Evolutionary conservation across 1,140 invertebrate genomes (phyloP).

Genomic region (Apis florea): DNA sequence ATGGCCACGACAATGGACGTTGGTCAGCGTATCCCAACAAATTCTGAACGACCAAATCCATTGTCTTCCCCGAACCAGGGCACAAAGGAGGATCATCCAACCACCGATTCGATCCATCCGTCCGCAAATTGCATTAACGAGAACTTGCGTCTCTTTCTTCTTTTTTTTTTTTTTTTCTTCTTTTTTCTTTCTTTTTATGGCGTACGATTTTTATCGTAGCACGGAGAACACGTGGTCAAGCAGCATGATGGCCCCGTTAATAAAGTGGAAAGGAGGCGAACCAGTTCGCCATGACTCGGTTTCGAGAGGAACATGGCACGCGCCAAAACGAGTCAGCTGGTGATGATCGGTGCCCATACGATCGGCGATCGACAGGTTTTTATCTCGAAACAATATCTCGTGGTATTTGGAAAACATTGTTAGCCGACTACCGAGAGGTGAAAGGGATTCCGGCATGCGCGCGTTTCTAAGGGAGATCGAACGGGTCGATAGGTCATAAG

Average conservation of each 20-base stretch:
- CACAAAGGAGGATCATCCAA: slow-evolving; percentile 11
- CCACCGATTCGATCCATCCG: neutral
- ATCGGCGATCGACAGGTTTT: slow-evolving; percentile 58
- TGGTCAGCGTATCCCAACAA: slow-evolving; percentile 22
- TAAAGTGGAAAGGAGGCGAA: slow-evolving; percentile 37
- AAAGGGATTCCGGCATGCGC: slow-evolving; percentile 30
- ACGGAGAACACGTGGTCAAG: slow-evolving; percentile 47
- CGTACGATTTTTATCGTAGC: slow-evolving; percentile 27
- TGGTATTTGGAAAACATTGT: slow-evolving; percentile 39
- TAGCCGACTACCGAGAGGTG: slow-evolving; percentile 44
- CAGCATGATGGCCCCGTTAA: slow-evolving; percentile 50
- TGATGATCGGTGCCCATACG: slow-evolving; percentile 63
- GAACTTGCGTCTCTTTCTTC: neutral
- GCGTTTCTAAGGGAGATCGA: neutral
- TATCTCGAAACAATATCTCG: slow-evolving; percentile 59
- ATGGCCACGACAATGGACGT: slow-evolving; percentile 20
- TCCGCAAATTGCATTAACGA: slow-evolving; percentile 17
- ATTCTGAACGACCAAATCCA: neutral
- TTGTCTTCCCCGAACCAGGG: neutral
- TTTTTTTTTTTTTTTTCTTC: too few relatives aligned
- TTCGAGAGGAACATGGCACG: slow-evolving; percentile 50
- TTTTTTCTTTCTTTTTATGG: neutral
- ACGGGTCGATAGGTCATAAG: neutral
- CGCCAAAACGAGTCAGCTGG: slow-evolving; percentile 65
- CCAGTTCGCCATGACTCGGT: slow-evolving; percentile 34